Conservation (phyloP, 2,888 invertebrate species). For the Anthophora plumipes region DNA sequence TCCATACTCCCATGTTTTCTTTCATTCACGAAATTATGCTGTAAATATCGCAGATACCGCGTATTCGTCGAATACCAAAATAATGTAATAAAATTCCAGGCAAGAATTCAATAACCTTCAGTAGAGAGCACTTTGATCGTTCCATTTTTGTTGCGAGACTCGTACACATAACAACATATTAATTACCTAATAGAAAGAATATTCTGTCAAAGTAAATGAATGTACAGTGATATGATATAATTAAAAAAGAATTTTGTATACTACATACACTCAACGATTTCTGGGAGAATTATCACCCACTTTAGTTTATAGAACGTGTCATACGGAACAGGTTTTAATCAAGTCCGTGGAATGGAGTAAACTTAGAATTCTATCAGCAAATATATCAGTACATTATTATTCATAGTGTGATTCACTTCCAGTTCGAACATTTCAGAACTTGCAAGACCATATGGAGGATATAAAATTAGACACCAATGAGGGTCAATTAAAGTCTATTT, state of each 20-base stretch:
- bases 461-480: neutral
- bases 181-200: neutral
- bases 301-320: neutral
- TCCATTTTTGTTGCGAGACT: neutral
- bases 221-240: neutral
- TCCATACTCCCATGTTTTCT: slow-evolving; percentile 5
- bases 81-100: slow-evolving; percentile 21
- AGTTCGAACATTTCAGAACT: neutral
- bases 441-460: neutral
- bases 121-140: neutral
- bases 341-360: neutral
- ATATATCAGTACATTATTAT: neutral
- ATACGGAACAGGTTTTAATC: neutral
- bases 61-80: slow-evolving; percentile 26
- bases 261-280: neutral
- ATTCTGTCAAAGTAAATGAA: neutral
- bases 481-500: neutral
- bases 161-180: neutral
- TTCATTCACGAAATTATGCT: slow-evolving; percentile 19
- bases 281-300: neutral
- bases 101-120: slow-evolving; percentile 22
- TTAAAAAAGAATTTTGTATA: neutral
- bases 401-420: neutral
- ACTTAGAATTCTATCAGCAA: neutral
- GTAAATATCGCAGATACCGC: slow-evolving; percentile 23